Conservation (phyloP, 2,888 invertebrate genomes). For the Campaea margaritaria region DNA sequence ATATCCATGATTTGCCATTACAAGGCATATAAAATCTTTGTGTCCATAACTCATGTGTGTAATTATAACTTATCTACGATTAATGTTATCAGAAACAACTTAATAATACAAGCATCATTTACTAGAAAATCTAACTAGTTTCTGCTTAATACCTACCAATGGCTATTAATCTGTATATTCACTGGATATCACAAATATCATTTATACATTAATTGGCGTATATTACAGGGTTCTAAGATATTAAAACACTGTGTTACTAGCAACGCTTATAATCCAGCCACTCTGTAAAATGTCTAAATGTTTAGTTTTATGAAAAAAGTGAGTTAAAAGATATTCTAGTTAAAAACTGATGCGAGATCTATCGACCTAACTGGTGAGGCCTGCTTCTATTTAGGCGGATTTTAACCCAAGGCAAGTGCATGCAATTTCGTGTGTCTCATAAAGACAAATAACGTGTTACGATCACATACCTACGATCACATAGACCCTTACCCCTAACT, state of each 20-base stretch:
- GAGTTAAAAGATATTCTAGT: no score
- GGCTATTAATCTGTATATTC: constrained; percentile 17
- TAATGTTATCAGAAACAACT: constrained; percentile 17
- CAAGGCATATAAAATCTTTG: neutral
- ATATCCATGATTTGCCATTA: neutral
- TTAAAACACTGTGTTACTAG: constrained; percentile 6
- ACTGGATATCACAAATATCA: constrained; percentile 19
- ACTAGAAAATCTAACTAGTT: constrained; percentile 8
- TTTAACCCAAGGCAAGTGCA: no score
- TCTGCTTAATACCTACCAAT: constrained; percentile 5
- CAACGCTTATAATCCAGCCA: neutral
- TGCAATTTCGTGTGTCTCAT: no score
- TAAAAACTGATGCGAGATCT: no score
- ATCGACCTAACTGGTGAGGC: no score
- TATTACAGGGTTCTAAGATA: constrained; percentile 9
- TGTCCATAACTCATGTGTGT: neutral
- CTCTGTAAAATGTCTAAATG: neutral
- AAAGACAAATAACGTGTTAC: no score
- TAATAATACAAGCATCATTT: constrained; percentile 17
- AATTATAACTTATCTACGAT: constrained; percentile 1
- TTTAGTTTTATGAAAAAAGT: no score
- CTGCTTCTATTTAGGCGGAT: no score
- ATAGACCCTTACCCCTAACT: no score
- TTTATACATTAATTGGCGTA: constrained; percentile 25
- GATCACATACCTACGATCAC: no score